These are phyloP conservation scores for Drosophila triauraria DNA, from an alignment of 1,140 invertebrate species.

Conservation along the genomic window DNA sequence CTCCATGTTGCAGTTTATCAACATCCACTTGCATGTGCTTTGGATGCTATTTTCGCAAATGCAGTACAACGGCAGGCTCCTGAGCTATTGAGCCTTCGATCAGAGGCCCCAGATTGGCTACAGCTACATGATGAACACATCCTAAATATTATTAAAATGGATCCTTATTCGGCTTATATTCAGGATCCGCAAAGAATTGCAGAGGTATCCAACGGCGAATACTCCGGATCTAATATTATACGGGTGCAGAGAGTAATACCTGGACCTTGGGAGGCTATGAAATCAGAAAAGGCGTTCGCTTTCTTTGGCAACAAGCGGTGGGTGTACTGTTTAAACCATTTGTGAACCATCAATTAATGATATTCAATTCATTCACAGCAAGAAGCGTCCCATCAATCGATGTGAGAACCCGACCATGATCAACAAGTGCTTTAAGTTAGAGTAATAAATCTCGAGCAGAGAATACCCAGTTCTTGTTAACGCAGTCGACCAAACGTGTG, in stretches of 20 bases:
- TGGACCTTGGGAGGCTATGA: constrained; percentile 50
- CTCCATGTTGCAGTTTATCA: constrained; percentile 61
- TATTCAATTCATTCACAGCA: constrained; percentile 22
- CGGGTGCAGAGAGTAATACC: constrained; percentile 32
- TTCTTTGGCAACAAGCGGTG: constrained; percentile 64
- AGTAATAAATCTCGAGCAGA: constrained; percentile 6
- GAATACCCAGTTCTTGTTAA: constrained; percentile 3
- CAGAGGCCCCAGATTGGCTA: constrained; percentile 34
- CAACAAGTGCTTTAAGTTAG: constrained; percentile 40
- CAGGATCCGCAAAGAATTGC: constrained; percentile 27
- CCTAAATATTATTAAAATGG: constrained; percentile 29
- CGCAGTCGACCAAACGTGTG: background rate
- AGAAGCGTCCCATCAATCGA: constrained; percentile 35
- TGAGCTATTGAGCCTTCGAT: constrained; percentile 29
- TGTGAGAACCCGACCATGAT: constrained; percentile 26
- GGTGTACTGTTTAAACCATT: background rate
- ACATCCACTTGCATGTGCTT: constrained; percentile 35
- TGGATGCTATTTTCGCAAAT: constrained; percentile 31
- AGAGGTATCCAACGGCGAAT: background rate
- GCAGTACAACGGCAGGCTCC: constrained; percentile 37
- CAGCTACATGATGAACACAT: constrained; percentile 44
- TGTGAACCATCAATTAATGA: background rate
- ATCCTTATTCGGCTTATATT: constrained; percentile 37
- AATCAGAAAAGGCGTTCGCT: constrained; percentile 38
- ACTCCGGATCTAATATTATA: background rate